phyloP scores from a whole-genome alignment of 2,797 vertebrate genomes.

The Poecilia picta region DNA sequence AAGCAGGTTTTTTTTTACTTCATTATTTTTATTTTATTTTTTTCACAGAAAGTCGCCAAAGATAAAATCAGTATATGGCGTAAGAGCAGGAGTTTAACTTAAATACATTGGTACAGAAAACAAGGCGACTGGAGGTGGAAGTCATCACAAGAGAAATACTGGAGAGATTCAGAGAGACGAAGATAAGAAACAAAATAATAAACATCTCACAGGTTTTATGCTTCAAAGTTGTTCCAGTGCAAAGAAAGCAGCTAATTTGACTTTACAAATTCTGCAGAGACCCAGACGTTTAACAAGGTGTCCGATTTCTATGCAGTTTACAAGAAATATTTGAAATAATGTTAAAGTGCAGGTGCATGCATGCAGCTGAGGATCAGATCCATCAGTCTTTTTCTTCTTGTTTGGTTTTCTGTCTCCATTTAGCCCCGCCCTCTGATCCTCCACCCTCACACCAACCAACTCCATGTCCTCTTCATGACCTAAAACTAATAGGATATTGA shows the following conservation, averaged over 20 bases:
- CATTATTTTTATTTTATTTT: neutral
- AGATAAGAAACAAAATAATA: neutral
- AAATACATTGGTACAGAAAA: neutral
- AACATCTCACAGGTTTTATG: neutral
- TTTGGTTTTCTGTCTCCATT: too few relatives aligned
- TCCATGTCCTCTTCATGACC: neutral
- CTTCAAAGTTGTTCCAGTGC: too few relatives aligned
- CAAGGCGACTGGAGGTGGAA: neutral
- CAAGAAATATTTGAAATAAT: too few relatives aligned
- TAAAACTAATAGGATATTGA: constrained; percentile 1
- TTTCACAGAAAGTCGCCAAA: neutral
- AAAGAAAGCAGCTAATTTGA: too few relatives aligned
- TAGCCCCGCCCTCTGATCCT: too few relatives aligned
- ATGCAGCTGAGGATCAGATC: neutral
- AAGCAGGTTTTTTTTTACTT: neutral
- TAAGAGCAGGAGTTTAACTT: constrained; percentile 3
- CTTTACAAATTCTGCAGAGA: too few relatives aligned
- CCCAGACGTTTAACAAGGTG: too few relatives aligned
- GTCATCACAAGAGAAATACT: neutral
- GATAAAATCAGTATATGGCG: neutral
- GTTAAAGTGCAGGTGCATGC: too few relatives aligned
- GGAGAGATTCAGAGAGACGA: neutral
- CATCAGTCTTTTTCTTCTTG: too few relatives aligned
- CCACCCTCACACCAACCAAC: too few relatives aligned
- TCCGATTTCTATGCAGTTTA: too few relatives aligned